Conservation (phyloP, 2,113 vertebrate species). For the Cyrtonyx montezumae region DNA sequence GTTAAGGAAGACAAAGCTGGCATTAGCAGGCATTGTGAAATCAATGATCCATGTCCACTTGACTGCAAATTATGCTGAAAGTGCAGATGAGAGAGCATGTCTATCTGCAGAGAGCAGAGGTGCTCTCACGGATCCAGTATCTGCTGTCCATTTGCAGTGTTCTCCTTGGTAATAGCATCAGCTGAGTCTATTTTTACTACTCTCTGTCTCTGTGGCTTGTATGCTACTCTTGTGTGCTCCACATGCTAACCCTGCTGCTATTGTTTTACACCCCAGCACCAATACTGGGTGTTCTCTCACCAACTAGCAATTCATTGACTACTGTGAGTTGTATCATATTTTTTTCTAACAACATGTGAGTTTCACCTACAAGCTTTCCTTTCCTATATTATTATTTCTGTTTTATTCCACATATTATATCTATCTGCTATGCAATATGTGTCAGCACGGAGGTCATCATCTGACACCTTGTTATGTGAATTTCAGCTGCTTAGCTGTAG, state of each 20-base stretch:
- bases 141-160: neutral
- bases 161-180: neutral
- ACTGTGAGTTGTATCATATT: neutral
- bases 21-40: neutral
- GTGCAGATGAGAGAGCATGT: neutral
- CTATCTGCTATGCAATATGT: neutral
- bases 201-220: neutral
- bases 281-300: neutral
- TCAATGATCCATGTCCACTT: neutral
- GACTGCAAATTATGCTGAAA: neutral
- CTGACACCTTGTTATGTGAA: neutral
- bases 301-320: neutral
- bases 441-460: neutral
- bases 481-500: neutral
- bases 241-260: neutral
- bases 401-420: neutral
- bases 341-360: neutral
- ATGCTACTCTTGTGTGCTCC: neutral
- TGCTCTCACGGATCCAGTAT: neutral
- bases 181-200: neutral
- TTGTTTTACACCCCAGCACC: neutral
- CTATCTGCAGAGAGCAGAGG: neutral
- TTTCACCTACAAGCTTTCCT: neutral
- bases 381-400: neutral
- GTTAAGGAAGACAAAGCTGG: neutral